phyloP scores from a whole-genome alignment of 2,113 vertebrate species.

The Spheniscus mendiculus region DNA sequence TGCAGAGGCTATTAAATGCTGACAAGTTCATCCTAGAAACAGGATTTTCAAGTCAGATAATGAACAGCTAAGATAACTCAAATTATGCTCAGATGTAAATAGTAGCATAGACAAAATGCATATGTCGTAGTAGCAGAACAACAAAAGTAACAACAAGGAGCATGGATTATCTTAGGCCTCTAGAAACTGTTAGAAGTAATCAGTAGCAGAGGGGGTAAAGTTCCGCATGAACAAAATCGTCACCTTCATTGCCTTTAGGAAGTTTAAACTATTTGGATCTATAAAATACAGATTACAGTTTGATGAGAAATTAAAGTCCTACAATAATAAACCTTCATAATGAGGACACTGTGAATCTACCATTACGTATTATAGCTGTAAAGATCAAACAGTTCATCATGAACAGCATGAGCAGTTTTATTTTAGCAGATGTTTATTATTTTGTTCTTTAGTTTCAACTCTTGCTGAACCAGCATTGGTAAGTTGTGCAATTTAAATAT shows the following conservation, averaged over 20 bases:
- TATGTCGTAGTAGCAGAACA: fast-evolving
- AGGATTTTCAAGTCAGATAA: conserved; percentile 42
- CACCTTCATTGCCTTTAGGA: background rate
- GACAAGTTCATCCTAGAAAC: background rate
- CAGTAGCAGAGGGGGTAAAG: background rate
- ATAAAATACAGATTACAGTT: background rate
- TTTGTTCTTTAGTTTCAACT: background rate
- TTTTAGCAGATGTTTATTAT: background rate
- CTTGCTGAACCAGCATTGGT: background rate
- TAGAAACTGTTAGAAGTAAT: background rate
- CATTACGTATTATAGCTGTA: background rate
- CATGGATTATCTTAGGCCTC: background rate
- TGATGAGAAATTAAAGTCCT: background rate
- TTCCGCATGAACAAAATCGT: background rate
- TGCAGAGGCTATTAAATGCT: background rate
- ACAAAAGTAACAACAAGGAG: background rate
- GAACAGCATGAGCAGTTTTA: background rate
- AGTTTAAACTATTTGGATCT: background rate
- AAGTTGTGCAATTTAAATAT: background rate
- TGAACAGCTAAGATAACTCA: background rate
- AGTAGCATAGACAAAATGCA: background rate
- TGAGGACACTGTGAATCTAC: background rate
- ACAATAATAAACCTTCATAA: background rate
- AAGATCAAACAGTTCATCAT: background rate
- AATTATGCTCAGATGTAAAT: background rate